Percentiles rank a stretch among this genome's conserved stretches.
Evolutionary conservation across 2,888 invertebrate genomes (phyloP).

Genomic region (Nomada fucata): DNA sequence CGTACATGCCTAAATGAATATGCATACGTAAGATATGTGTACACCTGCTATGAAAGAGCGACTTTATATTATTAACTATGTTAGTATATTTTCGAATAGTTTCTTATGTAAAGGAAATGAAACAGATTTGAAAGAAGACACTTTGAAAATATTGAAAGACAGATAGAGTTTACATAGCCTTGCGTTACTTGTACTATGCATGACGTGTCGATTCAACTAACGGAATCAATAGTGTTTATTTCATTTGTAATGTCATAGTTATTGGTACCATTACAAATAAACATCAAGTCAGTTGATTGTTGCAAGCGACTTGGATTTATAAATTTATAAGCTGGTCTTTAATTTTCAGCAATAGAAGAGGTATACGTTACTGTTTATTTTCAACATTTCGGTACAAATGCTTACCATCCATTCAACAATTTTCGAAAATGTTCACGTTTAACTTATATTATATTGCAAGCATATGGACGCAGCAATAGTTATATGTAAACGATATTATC

Average conservation of each 20-base stretch:
- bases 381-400: conserved; percentile 1
- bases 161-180: neutral
- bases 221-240: conserved; percentile 2
- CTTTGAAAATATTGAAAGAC: neutral
- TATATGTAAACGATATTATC: conserved; percentile 4
- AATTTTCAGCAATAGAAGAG: neutral
- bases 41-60: neutral
- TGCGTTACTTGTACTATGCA: neutral
- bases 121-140: conserved; percentile 8
- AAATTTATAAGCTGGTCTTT: neutral
- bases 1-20: too few relatives aligned
- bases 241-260: neutral
- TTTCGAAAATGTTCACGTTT: neutral
- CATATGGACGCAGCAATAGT: conserved; percentile 16
- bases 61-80: conserved; percentile 38
- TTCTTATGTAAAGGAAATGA: neutral
- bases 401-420: neutral
- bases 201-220: neutral
- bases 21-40: too few relatives aligned
- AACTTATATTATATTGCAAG: neutral
- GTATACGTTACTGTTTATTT: neutral
- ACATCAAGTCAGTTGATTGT: neutral
- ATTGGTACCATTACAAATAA: neutral
- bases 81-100: conserved; percentile 27
- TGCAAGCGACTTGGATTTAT: neutral